A percentile compares a stretch with the other conserved stretches of the same genome.
Conservation (phyloP, 2,113 vertebrate genomes). For the Scomber colias region DNA sequence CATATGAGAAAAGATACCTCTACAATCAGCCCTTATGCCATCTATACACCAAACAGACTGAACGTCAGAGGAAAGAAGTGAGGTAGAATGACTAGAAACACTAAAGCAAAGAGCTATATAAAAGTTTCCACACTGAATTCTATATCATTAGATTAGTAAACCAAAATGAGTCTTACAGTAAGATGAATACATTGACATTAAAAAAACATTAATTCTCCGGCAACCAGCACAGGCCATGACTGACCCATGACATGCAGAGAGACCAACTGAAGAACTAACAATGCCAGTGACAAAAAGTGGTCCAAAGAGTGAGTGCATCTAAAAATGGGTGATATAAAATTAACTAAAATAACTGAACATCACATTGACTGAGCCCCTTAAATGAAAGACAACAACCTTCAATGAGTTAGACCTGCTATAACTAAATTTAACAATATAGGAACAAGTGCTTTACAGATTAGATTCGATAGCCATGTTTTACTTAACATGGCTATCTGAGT, state of each 20-base stretch:
- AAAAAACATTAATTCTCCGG: not conserved
- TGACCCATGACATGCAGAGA: not conserved
- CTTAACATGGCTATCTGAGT: not conserved
- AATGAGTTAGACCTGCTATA: not conserved
- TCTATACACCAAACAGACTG: not conserved
- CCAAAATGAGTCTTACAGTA: not conserved
- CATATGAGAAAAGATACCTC: not conserved
- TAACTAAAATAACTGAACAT: not conserved
- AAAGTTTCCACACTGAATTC: not conserved
- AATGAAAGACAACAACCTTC: not conserved
- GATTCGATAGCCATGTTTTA: not conserved
- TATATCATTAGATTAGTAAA: not conserved
- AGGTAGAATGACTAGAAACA: slow-evolving; percentile 58
- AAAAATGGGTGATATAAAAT: not conserved
- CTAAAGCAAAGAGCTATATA: slow-evolving; percentile 3
- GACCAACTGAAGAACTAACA: not conserved
- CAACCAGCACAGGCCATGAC: not conserved
- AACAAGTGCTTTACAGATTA: not conserved
- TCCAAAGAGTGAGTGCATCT: slow-evolving; percentile 21
- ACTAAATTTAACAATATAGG: not conserved
- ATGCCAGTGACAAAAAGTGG: slow-evolving; percentile 28
- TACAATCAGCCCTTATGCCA: slow-evolving; percentile 5
- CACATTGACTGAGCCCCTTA: not conserved
- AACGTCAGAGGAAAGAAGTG: slow-evolving; percentile 15
- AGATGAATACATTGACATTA: not conserved